Percentiles rank a stretch among this genome's conserved stretches.
phyloP scores from a whole-genome alignment of 2,888 invertebrate genomes.

The Philereme vetulata region DNA sequence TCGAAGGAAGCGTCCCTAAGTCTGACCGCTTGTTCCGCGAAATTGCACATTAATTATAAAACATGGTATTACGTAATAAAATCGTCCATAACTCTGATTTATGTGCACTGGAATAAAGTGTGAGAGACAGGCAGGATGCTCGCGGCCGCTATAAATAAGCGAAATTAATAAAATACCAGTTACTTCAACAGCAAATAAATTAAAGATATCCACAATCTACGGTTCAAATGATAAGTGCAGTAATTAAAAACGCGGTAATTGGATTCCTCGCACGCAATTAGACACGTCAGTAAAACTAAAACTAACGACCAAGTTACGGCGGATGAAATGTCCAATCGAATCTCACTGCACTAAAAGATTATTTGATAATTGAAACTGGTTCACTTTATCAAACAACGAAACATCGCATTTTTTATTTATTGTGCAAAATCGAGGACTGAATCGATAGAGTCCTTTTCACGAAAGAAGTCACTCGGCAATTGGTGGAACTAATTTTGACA shows the following conservation, averaged over 20 bases:
- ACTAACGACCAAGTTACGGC: not conserved
- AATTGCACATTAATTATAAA: no score
- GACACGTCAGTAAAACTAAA: not conserved
- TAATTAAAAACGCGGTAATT: constrained; percentile 10
- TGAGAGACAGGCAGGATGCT: not conserved
- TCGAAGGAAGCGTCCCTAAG: no score
- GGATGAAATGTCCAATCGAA: not conserved
- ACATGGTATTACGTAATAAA: no score
- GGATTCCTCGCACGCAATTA: constrained; percentile 9
- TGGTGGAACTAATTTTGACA: no score
- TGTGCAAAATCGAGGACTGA: no score
- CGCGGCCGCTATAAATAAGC: not conserved
- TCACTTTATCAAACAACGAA: no score
- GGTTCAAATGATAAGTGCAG: not conserved
- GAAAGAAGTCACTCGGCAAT: no score
- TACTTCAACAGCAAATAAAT: constrained; percentile 1
- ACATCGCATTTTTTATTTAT: no score
- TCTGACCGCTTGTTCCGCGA: no score
- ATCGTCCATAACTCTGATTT: not conserved
- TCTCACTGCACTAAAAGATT: not conserved
- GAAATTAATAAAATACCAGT: not conserved
- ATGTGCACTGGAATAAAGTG: not conserved
- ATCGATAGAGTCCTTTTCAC: no score
- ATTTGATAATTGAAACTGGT: no score
- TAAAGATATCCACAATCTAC: not conserved